Conservation (phyloP, 2,113 vertebrate genomes). For the Grus americana region DNA sequence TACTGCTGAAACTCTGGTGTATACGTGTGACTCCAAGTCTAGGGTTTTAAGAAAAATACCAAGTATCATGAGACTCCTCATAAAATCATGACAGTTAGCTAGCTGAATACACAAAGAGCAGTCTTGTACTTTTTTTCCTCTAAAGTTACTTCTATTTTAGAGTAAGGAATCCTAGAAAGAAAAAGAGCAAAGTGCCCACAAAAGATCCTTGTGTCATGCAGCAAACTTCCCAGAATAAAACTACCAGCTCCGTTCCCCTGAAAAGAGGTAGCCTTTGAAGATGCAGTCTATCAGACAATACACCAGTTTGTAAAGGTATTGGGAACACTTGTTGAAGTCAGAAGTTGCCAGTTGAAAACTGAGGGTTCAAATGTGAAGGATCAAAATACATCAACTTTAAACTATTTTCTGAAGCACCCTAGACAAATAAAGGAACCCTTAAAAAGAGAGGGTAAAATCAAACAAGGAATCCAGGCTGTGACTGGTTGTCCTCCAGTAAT, state of each 20-base stretch:
- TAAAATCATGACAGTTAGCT: constrained; percentile 48
- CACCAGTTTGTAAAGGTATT: background rate
- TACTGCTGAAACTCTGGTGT: constrained; percentile 5
- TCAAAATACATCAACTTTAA: constrained; percentile 12
- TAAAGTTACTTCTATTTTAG: constrained; percentile 16
- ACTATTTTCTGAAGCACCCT: background rate
- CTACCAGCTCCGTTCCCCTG: background rate
- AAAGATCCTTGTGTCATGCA: constrained; percentile 38
- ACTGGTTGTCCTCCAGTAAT: background rate
- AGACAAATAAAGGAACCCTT: background rate
- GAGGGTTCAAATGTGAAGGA: background rate
- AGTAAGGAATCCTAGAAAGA: constrained; percentile 32
- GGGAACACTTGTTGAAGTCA: constrained; percentile 1
- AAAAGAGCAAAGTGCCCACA: constrained; percentile 24
- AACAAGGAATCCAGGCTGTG: background rate
- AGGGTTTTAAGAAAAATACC: constrained; percentile 41
- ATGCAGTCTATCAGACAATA: background rate
- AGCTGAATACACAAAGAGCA: constrained; percentile 41
- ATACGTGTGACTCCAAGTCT: constrained; percentile 1
- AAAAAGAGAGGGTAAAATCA: background rate
- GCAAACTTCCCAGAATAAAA: constrained; percentile 23
- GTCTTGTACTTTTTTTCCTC: constrained; percentile 1
- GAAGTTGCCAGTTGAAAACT: background rate
- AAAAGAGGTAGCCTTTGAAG: constrained; percentile 5
- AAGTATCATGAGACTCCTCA: constrained; percentile 24